A percentile compares a stretch with the other conserved stretches of the same genome.
These are phyloP conservation scores for Delichon dasypus DNA, from an alignment of 2,797 vertebrate genomes.

Conservation along the genomic window DNA sequence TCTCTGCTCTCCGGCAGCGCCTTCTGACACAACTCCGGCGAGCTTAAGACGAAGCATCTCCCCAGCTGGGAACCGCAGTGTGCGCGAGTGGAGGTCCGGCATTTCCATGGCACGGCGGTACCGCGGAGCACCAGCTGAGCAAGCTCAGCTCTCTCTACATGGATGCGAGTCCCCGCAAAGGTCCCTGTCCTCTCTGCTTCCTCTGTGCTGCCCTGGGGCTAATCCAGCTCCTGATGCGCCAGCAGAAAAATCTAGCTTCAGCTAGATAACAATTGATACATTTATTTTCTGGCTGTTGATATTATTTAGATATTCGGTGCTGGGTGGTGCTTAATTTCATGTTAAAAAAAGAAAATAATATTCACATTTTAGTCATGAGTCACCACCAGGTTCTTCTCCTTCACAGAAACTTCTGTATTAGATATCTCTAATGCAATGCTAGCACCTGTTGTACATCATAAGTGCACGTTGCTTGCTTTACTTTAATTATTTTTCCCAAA, in stretches of 20 bases:
- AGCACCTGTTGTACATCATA: not conserved
- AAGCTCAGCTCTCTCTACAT: fast-evolving
- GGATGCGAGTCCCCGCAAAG: fast-evolving
- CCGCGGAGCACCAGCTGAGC: not conserved
- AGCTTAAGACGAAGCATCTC: not conserved
- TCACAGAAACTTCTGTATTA: not conserved
- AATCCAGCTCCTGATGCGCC: not conserved
- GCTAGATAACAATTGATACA: not conserved
- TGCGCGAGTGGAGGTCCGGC: too few species aligned
- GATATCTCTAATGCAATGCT: not conserved
- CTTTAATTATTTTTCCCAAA: not conserved
- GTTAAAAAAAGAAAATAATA: not conserved
- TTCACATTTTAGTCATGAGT: not conserved
- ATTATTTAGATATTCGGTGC: not conserved
- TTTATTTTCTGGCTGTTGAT: not conserved
- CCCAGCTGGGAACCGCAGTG: fast-evolving
- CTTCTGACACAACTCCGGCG: not conserved
- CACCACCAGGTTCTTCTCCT: not conserved
- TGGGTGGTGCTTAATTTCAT: not conserved
- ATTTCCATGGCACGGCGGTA: fast-evolving
- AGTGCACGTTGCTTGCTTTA: not conserved
- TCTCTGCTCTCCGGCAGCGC: not conserved
- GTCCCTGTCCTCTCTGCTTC: not conserved
- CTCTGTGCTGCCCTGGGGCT: not conserved
- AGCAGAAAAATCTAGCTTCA: not conserved